Conservation (phyloP, 1,140 invertebrate species). For the Tetramorium alpestre region DNA sequence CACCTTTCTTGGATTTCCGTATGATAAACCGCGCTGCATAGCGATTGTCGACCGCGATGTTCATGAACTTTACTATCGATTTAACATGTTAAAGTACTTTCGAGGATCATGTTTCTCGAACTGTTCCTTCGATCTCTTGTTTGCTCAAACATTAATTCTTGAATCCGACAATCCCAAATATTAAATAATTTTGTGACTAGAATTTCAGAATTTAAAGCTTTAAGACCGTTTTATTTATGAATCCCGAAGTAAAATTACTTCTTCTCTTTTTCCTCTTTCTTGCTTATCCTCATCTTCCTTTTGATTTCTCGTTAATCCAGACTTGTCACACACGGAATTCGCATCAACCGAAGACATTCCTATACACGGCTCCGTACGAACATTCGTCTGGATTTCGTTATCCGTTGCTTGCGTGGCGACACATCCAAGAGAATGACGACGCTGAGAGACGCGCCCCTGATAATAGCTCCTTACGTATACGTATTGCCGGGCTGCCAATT, state of each 20-base stretch:
- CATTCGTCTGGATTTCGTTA: constrained; percentile 27
- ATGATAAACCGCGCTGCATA: constrained; percentile 18
- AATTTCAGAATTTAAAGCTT: not conserved
- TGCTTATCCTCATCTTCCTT: not conserved
- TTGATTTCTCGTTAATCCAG: not conserved
- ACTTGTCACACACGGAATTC: not conserved
- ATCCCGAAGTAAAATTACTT: not conserved
- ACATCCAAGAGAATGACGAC: constrained; percentile 54
- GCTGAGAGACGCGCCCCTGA: constrained; percentile 24
- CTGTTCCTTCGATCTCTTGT: not conserved
- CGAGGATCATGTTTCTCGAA: not conserved
- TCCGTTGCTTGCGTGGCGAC: not conserved
- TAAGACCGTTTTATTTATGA: not conserved
- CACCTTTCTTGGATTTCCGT: constrained; percentile 40
- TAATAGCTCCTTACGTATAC: constrained; percentile 54
- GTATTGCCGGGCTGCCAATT: constrained; percentile 67
- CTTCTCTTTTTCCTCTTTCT: not conserved
- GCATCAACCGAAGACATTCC: not conserved
- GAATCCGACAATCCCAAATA: not conserved
- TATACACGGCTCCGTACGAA: not conserved
- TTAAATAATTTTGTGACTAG: not conserved
- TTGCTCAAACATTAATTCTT: not conserved
- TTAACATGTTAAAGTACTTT: not conserved
- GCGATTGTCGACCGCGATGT: not conserved
- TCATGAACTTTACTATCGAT: not conserved